Conservation (phyloP, 2,797 vertebrate genomes). For the Falco rusticolus region DNA sequence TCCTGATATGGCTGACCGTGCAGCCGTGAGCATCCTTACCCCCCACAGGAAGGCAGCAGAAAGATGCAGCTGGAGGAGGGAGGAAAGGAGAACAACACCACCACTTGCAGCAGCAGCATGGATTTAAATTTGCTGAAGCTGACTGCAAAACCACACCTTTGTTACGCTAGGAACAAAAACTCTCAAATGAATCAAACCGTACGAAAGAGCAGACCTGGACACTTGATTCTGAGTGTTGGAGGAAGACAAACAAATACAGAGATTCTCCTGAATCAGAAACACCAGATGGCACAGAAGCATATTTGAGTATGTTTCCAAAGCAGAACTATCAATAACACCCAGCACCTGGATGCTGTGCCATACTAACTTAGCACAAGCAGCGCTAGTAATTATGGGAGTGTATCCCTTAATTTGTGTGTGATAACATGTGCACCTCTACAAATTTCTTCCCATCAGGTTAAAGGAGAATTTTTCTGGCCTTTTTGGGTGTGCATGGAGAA, state of each 20-base stretch:
- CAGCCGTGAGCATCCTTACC: neutral
- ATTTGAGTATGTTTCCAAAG: neutral
- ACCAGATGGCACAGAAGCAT: neutral
- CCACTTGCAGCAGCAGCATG: neutral
- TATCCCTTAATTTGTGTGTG: neutral
- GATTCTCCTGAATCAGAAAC: neutral
- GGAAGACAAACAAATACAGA: neutral
- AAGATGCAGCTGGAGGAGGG: neutral
- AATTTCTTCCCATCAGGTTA: neutral
- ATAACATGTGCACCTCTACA: neutral
- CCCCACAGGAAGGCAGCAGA: neutral
- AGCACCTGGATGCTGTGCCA: neutral
- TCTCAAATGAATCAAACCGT: neutral
- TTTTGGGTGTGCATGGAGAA: neutral
- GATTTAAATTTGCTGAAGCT: slow-evolving; percentile 26
- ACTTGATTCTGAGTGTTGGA: neutral
- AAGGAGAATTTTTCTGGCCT: neutral
- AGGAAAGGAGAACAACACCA: neutral
- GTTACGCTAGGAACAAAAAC: neutral
- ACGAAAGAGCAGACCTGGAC: neutral
- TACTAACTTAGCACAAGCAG: neutral
- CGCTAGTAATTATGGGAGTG: neutral
- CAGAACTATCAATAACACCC: neutral
- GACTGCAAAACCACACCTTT: neutral
- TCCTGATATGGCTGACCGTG: neutral